Evolutionary conservation across 2,113 vertebrate genomes (phyloP), one percentile per base, ranked within the genome.

Genomic region (Varanus salvator): DNA sequence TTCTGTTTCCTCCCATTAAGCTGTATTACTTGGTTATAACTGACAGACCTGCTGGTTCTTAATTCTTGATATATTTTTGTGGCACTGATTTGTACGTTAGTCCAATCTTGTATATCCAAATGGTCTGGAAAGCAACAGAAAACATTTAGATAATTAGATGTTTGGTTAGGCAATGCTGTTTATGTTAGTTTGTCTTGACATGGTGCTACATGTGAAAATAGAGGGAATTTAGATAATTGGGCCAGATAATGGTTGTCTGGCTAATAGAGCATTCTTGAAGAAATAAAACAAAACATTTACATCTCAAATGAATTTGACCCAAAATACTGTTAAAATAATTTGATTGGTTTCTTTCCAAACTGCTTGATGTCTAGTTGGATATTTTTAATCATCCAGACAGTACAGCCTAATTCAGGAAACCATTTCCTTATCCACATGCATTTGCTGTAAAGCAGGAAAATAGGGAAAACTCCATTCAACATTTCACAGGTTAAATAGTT

Each of bases 131-230:
- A 90, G 34, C 75, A 80, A 64, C 54, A 75, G 69, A 90, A 90
- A 90, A 85, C 74, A 85, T 80, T 77, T 3, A 29, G 74, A 54
- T 90, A 90, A 85, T 85, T 85, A 80, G 25, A 71, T 85, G 83
- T 90, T 90, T 90, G 75, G 27, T 85, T 85, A 85, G 69, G 60
- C 64, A 90, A 90, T 80, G 64, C 23, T 69, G 72, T 84, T 89
- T 89, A 54, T 84, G 50, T 57, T 69, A 31, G 64, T 38, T 85
- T 90, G 19, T 54, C 34, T 90, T 80, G 64, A 90, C 75, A 78
- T 44, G 23, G 11, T 84, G 21, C 44, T 80, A 71, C 60, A 57
- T 80, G 48, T 80, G 25, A 85, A 85, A 12, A 57, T 71, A 71
- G 8, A 85, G 34, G 75, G 83, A 90, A 85, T 71, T 80, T 77